A percentile compares a stretch with the other conserved stretches of the same genome.
Conservation (phyloP, 2,797 vertebrate genomes). For the Valencia hispanica region DNA sequence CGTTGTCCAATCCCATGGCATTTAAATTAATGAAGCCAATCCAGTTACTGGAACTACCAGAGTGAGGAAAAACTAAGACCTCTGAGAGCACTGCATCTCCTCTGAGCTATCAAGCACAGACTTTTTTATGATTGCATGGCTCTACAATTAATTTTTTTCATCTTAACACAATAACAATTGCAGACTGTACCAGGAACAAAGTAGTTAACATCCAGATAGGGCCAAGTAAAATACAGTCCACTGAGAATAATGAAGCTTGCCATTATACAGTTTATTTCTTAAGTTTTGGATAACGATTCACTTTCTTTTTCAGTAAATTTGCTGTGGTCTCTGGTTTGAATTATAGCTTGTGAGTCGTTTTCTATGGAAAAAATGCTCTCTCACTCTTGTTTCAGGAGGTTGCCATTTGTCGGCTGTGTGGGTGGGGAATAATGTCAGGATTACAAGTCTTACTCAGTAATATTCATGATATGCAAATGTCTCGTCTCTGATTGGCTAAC, state of each 20-base stretch:
- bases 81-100: background rate
- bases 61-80: background rate
- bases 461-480: too few species aligned
- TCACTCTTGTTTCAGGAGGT: too few species aligned
- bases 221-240: background rate
- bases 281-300: too few species aligned
- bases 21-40: constrained; percentile 16
- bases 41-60: constrained; percentile 19
- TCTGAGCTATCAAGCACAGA: background rate
- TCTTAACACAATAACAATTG: background rate
- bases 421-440: too few species aligned
- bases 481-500: too few species aligned
- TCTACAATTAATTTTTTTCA: background rate
- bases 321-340: too few species aligned
- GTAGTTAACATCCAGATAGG: background rate
- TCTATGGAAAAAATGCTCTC: too few species aligned
- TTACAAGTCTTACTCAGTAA: too few species aligned
- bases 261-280: background rate
- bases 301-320: too few species aligned
- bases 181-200: background rate
- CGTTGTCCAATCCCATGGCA: constrained; percentile 16
- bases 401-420: too few species aligned
- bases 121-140: background rate
- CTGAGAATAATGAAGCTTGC: background rate
- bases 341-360: too few species aligned